phyloP scores from a whole-genome alignment of 2,888 invertebrate species.

The Trisateles emortualis region DNA sequence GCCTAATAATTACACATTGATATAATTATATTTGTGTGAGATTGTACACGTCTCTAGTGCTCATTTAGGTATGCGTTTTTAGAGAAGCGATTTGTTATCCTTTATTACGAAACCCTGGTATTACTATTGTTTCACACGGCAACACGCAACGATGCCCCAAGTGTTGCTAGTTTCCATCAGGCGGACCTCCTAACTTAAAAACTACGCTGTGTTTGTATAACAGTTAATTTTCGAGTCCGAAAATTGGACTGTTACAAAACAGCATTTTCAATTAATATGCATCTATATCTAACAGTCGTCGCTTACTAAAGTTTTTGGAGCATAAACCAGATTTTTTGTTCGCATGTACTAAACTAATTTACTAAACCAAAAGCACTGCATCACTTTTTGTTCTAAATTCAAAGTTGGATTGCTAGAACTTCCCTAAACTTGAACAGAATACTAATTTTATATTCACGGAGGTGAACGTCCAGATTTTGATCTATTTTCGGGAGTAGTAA shows the following conservation, averaged over 20 bases:
- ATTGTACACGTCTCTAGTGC: no score
- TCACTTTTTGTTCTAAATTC: conserved; percentile 17
- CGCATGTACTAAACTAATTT: conserved; percentile 20
- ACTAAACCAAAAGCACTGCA: conserved; percentile 2
- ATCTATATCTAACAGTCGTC: not conserved
- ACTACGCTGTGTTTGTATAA: no score
- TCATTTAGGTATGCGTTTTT: no score
- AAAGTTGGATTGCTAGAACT: conserved; percentile 15
- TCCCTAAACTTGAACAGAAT: conserved; percentile 14
- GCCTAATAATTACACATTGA: no score
- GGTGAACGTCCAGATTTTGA: conserved; percentile 16
- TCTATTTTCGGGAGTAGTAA: conserved; percentile 23
- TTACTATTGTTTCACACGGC: no score
- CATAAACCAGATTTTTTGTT: not conserved
- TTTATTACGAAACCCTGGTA: no score
- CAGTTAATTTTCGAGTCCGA: no score
- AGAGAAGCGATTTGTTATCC: no score
- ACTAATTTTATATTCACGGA: conserved; percentile 22
- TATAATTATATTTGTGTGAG: no score
- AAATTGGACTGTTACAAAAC: not conserved
- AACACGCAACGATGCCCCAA: no score
- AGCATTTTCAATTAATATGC: not conserved
- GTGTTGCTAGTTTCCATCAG: no score
- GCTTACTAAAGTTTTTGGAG: conserved; percentile 8
- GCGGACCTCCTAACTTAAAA: no score